Base-by-base conservation (phyloP, 2,797 vertebrate species). In the Pelobates cultripes region DNA sequence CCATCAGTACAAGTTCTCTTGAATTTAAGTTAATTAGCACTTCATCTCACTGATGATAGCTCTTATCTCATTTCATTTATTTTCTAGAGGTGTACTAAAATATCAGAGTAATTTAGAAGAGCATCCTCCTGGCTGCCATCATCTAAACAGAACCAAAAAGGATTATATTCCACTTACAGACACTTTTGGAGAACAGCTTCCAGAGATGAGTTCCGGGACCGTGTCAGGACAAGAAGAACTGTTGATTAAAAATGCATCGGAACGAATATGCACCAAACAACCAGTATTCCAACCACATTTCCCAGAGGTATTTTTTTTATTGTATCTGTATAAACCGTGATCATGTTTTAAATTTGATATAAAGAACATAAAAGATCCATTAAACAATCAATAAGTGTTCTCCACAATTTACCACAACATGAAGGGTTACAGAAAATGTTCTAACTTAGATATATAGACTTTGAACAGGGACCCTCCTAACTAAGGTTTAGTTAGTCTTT, bases 71-170 rank as follows among this genome's bases (percentile, higher is more conserved):
- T 84, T 82, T 84, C 82, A 77, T 73, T 86, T 86, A 68, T 81
- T 73, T 85, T 88, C 85, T 86, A 99, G 98, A 78, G 97, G 97
- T 40, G 93, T 95, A 80, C 90, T 99, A 82, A 99, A 99, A 90
- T 98, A 97, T 89, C 98, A 99, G 84, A 94, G 90, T 83, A 99
- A 99, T 85, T 82, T 97, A 73, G 92, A 96, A 70, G 89, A 94
- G 47, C 97, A 99, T 70, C 94, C 96, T 81, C 98, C 97, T 28
- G 97, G 97, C 85, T 99, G 98, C 90, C 82, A 95, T 80, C 85
- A 81, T 87, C 89, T 91, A 86, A 98, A 96, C 88, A 90, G 88
- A 90, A 96, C 94, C 8, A 77, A 40, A 69, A 89, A 73, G 75
- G 87, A 86, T 84, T 87, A 89, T 69, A 70, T 81, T 43, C 88